Percentiles rank a stretch among this genome's conserved stretches.
These are phyloP conservation scores for Alca torda DNA, from an alignment of 2,797 vertebrate species.

Conservation along the genomic window DNA sequence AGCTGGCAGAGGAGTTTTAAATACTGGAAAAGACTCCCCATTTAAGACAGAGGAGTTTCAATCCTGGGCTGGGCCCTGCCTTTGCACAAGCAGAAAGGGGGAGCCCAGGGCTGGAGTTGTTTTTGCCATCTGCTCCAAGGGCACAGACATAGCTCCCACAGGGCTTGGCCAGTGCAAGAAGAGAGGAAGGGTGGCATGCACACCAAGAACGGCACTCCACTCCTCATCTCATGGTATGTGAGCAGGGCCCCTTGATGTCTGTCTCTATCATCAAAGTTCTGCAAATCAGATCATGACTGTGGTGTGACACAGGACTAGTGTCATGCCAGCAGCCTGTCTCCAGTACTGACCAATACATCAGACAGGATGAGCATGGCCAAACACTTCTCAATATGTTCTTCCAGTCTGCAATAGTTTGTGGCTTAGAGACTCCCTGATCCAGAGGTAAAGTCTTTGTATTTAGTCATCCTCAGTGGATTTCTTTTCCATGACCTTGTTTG, in stretches of 20 bases:
- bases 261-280: background rate
- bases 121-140: background rate
- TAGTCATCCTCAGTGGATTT: background rate
- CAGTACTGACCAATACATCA: background rate
- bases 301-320: background rate
- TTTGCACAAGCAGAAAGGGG: background rate
- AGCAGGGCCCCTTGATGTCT: background rate
- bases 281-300: background rate
- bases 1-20: background rate
- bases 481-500: constrained; percentile 23
- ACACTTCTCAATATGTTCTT: background rate
- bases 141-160: background rate
- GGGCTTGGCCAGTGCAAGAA: background rate
- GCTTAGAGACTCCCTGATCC: background rate
- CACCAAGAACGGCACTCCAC: background rate
- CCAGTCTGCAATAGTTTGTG: background rate
- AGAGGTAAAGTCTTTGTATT: background rate
- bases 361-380: background rate
- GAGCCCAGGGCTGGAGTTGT: background rate
- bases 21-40: background rate
- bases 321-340: background rate
- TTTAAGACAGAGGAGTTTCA: background rate
- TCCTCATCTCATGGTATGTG: background rate
- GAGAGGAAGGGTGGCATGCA: background rate
- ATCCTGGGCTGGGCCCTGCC: background rate